Evolutionary conservation across 35 echinoderm and acorn worm genomes (phyloP).

Genomic region (Apostichopus californicus): DNA sequence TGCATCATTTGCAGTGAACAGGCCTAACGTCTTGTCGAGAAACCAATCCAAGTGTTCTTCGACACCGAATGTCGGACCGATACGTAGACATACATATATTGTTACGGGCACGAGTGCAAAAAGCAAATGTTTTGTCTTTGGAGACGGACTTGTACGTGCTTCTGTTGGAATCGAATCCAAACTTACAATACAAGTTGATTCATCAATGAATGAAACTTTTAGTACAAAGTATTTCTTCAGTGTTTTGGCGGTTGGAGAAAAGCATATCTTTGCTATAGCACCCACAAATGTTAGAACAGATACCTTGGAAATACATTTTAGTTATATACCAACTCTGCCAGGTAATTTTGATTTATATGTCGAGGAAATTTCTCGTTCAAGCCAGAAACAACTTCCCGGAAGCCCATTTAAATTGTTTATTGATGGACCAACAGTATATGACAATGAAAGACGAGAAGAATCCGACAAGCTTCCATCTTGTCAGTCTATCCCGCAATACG

Average conservation of each 20-base stretch:
- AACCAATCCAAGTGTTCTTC: background rate
- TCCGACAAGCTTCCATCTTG: background rate
- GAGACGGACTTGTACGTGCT: background rate
- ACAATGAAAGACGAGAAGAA: background rate
- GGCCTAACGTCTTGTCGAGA: background rate
- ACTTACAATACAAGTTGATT: background rate
- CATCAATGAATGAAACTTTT: background rate
- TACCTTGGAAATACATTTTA: background rate
- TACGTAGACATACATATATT: background rate
- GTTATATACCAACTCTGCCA: conserved; percentile 9
- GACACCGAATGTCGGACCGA: background rate
- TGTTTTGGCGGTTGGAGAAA: conserved; percentile 22
- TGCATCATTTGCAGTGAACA: background rate
- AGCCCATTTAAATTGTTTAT: conserved; percentile 9
- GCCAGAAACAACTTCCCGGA: conserved; percentile 1
- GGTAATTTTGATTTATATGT: conserved; percentile 35
- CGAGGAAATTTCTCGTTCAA: background rate
- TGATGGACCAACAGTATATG: background rate
- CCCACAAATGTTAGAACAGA: background rate
- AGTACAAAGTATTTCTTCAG: background rate
- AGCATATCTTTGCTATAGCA: background rate
- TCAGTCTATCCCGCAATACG: background rate
- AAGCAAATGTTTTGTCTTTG: conserved; percentile 7
- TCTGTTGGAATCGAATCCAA: background rate
- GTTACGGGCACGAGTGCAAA: background rate